Conservation (phyloP, 1,140 invertebrate genomes). For the Drosophila subpulchrella region DNA sequence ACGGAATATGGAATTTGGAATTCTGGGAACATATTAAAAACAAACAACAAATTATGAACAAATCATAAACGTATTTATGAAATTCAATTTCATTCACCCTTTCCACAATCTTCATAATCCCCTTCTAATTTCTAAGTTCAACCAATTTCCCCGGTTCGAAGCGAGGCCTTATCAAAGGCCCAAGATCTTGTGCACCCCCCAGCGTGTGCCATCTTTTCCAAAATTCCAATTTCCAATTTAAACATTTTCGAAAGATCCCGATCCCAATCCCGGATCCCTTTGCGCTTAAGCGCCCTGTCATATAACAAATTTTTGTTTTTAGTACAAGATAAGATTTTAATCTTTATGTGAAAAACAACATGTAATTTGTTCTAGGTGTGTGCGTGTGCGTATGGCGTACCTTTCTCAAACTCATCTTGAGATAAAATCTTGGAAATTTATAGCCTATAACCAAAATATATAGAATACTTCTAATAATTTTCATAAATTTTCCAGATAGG, state of each 20-base stretch:
- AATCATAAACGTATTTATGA: conserved; percentile 79
- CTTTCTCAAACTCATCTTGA: conserved; percentile 73
- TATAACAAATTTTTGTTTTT: conserved; percentile 75
- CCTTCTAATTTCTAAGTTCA: conserved; percentile 22
- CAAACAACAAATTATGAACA: conserved; percentile 75
- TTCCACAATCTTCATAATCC: conserved; percentile 2
- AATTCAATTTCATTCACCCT: conserved; percentile 72
- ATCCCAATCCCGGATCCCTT: conserved; percentile 22
- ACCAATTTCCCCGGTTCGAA: neutral
- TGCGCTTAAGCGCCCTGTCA: conserved; percentile 73
- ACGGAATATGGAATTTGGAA: conserved; percentile 8
- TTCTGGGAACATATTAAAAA: conserved; percentile 66
- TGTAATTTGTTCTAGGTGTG: conserved; percentile 75
- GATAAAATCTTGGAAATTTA: conserved; percentile 80
- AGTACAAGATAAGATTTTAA: conserved; percentile 80
- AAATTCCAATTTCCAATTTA: conserved; percentile 39
- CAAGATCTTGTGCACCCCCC: conserved; percentile 71
- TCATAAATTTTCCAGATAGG: conserved; percentile 74
- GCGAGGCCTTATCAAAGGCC: conserved; percentile 49
- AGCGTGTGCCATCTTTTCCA: conserved; percentile 74
- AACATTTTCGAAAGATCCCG: conserved; percentile 38
- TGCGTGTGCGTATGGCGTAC: conserved; percentile 47
- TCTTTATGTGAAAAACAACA: conserved; percentile 83
- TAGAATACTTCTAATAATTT: conserved; percentile 83
- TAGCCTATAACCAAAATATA: conserved; percentile 79